Conservation (phyloP, 1,140 invertebrate genomes). For the Gryllus bimaculatus region DNA sequence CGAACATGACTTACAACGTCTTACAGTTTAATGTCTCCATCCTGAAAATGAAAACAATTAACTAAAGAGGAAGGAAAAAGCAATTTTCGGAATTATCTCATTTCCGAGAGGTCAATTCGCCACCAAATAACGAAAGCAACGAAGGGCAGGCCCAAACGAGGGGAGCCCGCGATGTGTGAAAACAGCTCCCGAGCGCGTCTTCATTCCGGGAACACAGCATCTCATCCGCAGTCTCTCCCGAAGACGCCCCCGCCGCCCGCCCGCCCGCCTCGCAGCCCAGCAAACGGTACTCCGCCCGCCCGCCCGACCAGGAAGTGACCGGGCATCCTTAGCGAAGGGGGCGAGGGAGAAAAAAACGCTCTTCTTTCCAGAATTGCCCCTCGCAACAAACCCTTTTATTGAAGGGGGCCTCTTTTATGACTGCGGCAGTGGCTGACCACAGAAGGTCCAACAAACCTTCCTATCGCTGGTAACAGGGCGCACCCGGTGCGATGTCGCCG, state of each 20-base stretch:
- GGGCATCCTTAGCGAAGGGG: background rate
- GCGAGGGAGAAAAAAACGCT: background rate
- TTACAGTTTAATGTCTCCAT: too few relatives aligned
- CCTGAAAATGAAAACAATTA: too few relatives aligned
- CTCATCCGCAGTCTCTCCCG: background rate
- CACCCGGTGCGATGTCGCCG: background rate
- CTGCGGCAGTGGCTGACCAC: background rate
- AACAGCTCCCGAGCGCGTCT: background rate
- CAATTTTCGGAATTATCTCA: too few relatives aligned
- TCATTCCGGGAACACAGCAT: background rate
- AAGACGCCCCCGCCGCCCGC: background rate
- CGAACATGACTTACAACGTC: too few relatives aligned
- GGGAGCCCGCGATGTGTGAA: background rate
- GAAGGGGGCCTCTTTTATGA: background rate
- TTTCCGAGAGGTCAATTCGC: too few relatives aligned
- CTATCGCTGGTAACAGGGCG: background rate
- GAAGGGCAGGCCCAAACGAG: background rate
- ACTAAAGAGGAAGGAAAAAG: too few relatives aligned
- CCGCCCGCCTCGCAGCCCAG: background rate
- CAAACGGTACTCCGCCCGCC: too few relatives aligned
- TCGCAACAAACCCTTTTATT: conserved; percentile 4
- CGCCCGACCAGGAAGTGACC: background rate
- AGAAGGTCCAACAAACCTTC: background rate
- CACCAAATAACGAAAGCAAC: background rate
- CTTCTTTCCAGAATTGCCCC: background rate